Evolutionary conservation across 2,797 vertebrate genomes (phyloP), one percentile per base, ranked within the genome.

Genomic region (Acestrorhynchus altus): DNA sequence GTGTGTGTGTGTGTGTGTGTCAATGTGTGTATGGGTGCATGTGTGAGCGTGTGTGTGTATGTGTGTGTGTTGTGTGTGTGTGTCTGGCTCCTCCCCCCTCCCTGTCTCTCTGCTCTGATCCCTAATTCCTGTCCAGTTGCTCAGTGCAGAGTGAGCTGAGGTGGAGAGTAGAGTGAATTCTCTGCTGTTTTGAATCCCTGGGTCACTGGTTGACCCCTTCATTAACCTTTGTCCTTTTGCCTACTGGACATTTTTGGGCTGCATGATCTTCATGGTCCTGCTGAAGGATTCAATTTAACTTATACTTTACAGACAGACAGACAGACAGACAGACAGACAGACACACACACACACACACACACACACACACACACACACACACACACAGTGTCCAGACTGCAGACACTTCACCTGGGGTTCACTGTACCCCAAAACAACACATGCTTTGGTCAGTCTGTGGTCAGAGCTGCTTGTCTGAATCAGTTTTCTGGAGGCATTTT

Each of bases 61-160:
- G 44, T 65, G 24, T 64, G 47, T 18, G 26, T 51, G 42, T 28
- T n/a, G n/a, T n/a, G n/a, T n/a, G n/a, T n/a, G 40, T 51, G 26
- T 79, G 35, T 51, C 10, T 57, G 24, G 35, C 51, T 20, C 72
- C 44, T 39, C 42, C 68, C 8, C 42, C 24, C 79, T 86, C 75
- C 74, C 71, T 18, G n/a, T 54, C 51, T 51, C 46, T 47, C 46
- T 47, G 74, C 67, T 70, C 57, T 79, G 71, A 84, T 82, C 77
- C 76, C 60, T 2, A 68, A 64, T 83, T 85, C 67, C 81, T 73
- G 70, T 84, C 68, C 74, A 78, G 76, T 67, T 20, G 80, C 35
- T 26, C 28, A 35, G 72, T 67, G 65, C 15, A 28, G n/a, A 66
- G 57, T 24, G 1, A 52, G 68, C 65, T 61, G 68, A 59, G 13